These are phyloP conservation scores for Ageneiosus marmoratus DNA, from an alignment of 2,113 vertebrate genomes.

Conservation along the genomic window DNA sequence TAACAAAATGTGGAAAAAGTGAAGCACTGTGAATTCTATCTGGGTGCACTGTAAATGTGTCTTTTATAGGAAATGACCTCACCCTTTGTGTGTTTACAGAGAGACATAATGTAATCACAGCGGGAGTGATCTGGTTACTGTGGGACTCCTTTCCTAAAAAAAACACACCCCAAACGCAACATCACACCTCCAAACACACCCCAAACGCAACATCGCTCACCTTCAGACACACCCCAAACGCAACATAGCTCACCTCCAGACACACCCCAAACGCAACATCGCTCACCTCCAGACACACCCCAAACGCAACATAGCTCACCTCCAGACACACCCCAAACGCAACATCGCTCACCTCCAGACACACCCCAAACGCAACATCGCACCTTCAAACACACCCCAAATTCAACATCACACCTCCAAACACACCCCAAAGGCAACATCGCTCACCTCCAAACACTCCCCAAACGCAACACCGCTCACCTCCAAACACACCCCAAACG, in stretches of 20 bases:
- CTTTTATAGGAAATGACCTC: background rate
- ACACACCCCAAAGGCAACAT: background rate
- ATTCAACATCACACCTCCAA: no score
- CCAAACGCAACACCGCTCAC: background rate
- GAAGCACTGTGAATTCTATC: no score
- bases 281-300: background rate
- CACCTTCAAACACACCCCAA: background rate
- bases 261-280: background rate
- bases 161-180: background rate
- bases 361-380: conserved; percentile 7
- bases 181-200: background rate
- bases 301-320: background rate
- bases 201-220: background rate
- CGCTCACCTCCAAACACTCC: background rate
- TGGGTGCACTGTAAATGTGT: no score
- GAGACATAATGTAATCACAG: conserved; percentile 68
- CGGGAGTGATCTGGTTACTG: conserved; percentile 72
- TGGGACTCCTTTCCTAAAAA: conserved; percentile 55
- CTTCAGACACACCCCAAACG: background rate
- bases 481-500: background rate
- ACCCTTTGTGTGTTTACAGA: conserved; percentile 34
- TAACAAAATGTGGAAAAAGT: no score
- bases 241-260: background rate
- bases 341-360: background rate
- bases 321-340: background rate